These are phyloP conservation scores for Paraplagusia blochii DNA, from an alignment of 2,113 vertebrate species.

Conservation along the genomic window DNA sequence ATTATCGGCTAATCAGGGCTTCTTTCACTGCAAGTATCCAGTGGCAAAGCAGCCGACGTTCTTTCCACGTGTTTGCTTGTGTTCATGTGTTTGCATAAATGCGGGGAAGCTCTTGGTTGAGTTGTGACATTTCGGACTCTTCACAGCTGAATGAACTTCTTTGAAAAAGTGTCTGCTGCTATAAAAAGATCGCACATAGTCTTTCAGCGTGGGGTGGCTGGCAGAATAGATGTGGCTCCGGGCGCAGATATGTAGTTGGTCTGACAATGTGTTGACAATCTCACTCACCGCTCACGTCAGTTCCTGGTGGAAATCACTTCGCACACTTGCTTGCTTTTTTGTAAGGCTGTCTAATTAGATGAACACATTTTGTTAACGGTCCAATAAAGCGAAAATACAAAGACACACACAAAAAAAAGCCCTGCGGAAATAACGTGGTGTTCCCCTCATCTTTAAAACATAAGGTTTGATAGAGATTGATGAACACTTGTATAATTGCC, in stretches of 20 bases:
- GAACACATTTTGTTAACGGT: background rate
- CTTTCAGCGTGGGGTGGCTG: conserved; percentile 33
- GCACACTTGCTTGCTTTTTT: background rate
- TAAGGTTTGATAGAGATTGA: background rate
- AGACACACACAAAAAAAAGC: background rate
- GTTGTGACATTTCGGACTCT: conserved; percentile 9
- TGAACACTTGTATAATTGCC: conserved; percentile 1
- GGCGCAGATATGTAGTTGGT: conserved; percentile 43
- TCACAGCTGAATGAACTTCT: conserved; percentile 20
- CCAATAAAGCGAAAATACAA: background rate
- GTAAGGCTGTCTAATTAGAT: background rate
- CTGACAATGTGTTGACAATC: conserved; percentile 51
- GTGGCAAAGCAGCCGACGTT: conserved; percentile 40
- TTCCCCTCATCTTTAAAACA: background rate
- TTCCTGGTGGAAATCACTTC: conserved; percentile 1
- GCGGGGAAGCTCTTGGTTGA: conserved; percentile 5
- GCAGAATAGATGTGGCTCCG: conserved; percentile 37
- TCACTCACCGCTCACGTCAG: conserved; percentile 18
- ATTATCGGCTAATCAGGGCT: conserved; percentile 48
- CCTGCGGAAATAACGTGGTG: background rate
- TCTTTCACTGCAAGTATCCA: conserved; percentile 19
- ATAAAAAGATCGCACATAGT: conserved; percentile 40
- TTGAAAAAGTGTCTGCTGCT: conserved; percentile 35
- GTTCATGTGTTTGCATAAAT: conserved; percentile 21
- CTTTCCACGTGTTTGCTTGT: conserved; percentile 32